Evolutionary conservation across 2,797 vertebrate genomes (phyloP), one percentile per base, ranked within the genome.

Genomic region (Cyprinodon diabolis): DNA sequence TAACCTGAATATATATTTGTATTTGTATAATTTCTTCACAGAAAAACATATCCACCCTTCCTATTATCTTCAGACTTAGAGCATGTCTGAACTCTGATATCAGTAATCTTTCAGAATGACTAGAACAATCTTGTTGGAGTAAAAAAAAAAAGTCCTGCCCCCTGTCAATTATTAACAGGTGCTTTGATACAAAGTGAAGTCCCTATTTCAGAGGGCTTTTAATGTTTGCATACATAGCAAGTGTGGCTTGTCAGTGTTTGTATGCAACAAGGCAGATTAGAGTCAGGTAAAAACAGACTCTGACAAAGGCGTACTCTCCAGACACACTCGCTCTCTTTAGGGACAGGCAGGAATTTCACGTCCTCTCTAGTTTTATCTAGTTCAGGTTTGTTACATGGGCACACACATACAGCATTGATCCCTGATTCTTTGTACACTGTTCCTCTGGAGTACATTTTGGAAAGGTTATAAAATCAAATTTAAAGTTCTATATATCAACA

Each of bases 111-210:
- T 57, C 62, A 68, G 54, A 58, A 30, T 60, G 81, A 87, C 81
- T 79, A 82, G 80, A 86, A 78, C 4, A n/a, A 83, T 85, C 81
- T 81, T 81, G 82, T 83, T 69, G n/a, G n/a, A 52, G 76, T 68
- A 68, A 43, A 51, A 78, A 68, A 77, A 71, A 79, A 84, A 52
- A 6, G 6, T n/a, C 1, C 3, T 66, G 25, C 57, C 65, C 10
- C 74, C 74, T 45, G 87, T 92, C 81, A 93, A 71, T 92, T 84
- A 92, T 90, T 94, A 91, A 93, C 92, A 69, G 30, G 55, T 68
- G 67, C 69, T 76, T 76, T 12, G 48, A 76, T 47, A 23, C 15
- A 73, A 66, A 47, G 40, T 45, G 1, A 3, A n/a, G n/a, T 66
- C 45, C 70, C 14, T 60, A 9, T 69, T 72, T 69, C 13, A 37